Conservation (phyloP, 2,113 vertebrate species). For the Rhinolophus ferrumequinum region DNA sequence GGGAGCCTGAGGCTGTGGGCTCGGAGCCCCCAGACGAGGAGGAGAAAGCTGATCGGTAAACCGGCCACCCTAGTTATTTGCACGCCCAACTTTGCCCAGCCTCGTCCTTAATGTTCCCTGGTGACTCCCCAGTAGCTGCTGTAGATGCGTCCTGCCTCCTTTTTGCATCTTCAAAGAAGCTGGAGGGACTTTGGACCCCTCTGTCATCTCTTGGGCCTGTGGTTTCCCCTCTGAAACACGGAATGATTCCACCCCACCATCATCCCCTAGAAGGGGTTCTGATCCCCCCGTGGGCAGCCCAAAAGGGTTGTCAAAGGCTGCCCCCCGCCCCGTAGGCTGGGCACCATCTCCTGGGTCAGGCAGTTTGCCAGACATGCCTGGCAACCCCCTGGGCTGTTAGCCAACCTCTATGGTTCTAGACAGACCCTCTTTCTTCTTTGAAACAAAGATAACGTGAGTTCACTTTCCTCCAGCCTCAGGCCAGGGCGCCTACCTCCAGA, state of each 20-base stretch:
- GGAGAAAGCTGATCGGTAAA: conserved; percentile 9
- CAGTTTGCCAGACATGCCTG: not conserved
- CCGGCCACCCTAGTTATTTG: not conserved
- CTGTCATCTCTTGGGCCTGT: not conserved
- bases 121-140: not conserved
- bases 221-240: not conserved
- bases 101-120: not conserved
- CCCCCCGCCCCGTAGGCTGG: not conserved
- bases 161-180: not conserved
- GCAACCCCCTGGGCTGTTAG: not conserved
- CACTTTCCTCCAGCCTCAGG: not conserved
- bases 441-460: not conserved
- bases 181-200: not conserved
- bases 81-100: not conserved
- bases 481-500: not conserved
- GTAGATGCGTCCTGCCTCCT: not conserved
- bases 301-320: not conserved
- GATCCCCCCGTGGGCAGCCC: too few relatives aligned
- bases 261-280: not conserved
- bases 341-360: too few relatives aligned
- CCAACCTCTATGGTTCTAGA: not conserved
- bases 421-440: not conserved
- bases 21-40: not conserved
- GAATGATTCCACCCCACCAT: not conserved
- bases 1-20: not conserved